Conservation (phyloP, 2,113 vertebrate genomes). For the Rhegmatorhina hoffmannsi region DNA sequence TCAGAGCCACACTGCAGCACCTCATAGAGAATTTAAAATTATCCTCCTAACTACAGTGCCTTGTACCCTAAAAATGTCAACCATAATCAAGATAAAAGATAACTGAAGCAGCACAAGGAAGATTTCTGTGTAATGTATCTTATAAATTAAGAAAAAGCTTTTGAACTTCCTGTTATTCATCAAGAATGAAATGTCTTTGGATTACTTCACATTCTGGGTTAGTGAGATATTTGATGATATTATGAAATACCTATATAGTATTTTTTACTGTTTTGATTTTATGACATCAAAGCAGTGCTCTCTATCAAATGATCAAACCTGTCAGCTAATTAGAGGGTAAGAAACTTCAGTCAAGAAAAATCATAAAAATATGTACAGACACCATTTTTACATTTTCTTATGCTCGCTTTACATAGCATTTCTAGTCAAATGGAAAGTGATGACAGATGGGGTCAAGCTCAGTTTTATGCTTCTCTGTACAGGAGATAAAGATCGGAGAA, state of each 20-base stretch:
- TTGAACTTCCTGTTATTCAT: slow-evolving; percentile 24
- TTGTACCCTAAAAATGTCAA: slow-evolving; percentile 37
- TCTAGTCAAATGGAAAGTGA: background rate
- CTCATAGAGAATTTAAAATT: slow-evolving; percentile 37
- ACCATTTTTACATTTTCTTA: background rate
- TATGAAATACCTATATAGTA: background rate
- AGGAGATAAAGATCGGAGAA: background rate
- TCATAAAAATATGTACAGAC: background rate
- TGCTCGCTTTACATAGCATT: background rate
- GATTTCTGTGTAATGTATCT: slow-evolving; percentile 1
- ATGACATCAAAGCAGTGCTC: background rate
- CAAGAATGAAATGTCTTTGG: slow-evolving; percentile 14
- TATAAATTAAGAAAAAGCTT: slow-evolving; percentile 40
- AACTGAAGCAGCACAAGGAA: background rate
- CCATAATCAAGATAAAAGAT: slow-evolving; percentile 37
- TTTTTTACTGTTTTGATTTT: slow-evolving; percentile 17
- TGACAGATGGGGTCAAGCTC: background rate
- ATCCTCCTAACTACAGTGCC: background rate
- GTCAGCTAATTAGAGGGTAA: background rate
- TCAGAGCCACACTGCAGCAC: slow-evolving; percentile 29
- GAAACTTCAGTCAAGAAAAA: background rate
- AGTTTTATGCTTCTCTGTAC: background rate
- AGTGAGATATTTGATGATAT: background rate
- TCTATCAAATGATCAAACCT: background rate
- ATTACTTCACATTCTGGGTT: background rate